phyloP scores from a whole-genome alignment of 2,113 vertebrate species.

The Phainopepla nitens region DNA sequence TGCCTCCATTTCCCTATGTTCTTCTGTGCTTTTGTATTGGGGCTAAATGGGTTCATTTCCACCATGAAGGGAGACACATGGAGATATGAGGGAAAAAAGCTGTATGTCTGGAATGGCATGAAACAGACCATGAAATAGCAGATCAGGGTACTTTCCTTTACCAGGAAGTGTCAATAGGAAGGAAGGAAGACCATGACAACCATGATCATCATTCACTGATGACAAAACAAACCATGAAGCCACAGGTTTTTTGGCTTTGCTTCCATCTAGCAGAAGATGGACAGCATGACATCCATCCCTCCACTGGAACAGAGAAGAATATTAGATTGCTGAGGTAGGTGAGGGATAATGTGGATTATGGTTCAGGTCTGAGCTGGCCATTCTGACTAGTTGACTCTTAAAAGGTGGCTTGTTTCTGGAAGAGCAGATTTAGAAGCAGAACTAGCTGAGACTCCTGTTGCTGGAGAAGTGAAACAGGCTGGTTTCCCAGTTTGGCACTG shows the following conservation, averaged over 20 bases:
- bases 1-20: neutral
- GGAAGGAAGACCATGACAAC: neutral
- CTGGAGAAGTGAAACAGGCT: neutral
- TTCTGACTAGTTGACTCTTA: neutral
- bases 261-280: slow-evolving; percentile 38
- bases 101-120: neutral
- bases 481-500: fast-evolving
- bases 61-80: fast-evolving
- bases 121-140: neutral
- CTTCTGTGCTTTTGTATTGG: neutral
- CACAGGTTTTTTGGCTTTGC: slow-evolving; percentile 29
- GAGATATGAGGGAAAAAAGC: neutral
- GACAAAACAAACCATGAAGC: neutral
- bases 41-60: neutral
- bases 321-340: neutral
- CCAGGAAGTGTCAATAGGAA: neutral
- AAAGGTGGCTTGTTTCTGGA: neutral
- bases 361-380: neutral
- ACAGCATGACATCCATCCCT: neutral
- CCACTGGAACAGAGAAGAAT: neutral
- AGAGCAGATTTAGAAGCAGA: neutral
- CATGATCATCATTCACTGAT: neutral
- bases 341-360: neutral
- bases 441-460: neutral
- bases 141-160: neutral